Conservation (phyloP, 2,797 vertebrate species). For the Pipistrellus nathusii region DNA sequence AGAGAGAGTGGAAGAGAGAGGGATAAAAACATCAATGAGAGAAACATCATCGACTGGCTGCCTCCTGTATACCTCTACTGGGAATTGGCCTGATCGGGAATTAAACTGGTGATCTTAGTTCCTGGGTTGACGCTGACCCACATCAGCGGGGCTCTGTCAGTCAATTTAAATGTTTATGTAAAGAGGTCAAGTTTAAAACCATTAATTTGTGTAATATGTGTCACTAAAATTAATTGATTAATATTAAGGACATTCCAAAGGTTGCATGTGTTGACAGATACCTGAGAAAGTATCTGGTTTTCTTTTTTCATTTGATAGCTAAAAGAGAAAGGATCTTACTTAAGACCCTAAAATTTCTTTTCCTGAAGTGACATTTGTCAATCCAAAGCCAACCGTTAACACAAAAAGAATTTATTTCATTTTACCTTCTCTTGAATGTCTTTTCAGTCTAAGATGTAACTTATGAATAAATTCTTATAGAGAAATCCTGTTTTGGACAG, state of each 20-base stretch:
- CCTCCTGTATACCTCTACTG: no score
- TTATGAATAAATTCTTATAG: slow-evolving; percentile 6
- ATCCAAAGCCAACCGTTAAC: slow-evolving; percentile 3
- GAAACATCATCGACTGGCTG: no score
- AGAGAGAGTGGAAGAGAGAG: no score
- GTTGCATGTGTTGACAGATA: not conserved
- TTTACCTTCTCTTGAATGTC: not conserved
- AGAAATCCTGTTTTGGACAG: slow-evolving; percentile 6
- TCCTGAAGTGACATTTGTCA: not conserved
- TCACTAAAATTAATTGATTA: slow-evolving; percentile 15
- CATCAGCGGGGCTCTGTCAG: not conserved
- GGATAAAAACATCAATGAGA: no score
- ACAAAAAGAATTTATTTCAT: not conserved
- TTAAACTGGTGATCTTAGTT: no score
- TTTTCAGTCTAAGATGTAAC: not conserved
- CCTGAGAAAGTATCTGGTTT: not conserved
- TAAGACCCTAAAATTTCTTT: slow-evolving; percentile 11
- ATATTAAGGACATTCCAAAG: not conserved
- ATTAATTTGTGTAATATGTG: slow-evolving; percentile 22
- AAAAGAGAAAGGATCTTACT: slow-evolving; percentile 35
- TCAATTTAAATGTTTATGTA: slow-evolving; percentile 24
- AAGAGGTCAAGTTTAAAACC: slow-evolving; percentile 36
- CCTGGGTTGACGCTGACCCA: no score
- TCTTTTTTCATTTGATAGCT: not conserved
- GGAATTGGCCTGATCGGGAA: no score